Evolutionary conservation across 2,113 vertebrate genomes (phyloP).

Genomic region (Orycteropus afer): DNA sequence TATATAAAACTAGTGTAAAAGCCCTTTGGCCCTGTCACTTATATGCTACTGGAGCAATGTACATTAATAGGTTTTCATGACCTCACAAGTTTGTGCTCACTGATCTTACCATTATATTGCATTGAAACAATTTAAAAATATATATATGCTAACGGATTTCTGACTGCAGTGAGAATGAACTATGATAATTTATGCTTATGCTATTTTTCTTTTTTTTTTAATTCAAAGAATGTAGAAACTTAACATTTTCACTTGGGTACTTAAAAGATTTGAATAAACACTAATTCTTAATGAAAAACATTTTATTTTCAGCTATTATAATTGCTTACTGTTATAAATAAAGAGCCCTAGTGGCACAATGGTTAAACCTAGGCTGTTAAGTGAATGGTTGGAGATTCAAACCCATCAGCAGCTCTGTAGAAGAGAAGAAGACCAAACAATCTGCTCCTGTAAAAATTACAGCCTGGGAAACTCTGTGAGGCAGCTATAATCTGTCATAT

Average conservation of each 20-base stretch:
- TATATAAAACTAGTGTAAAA: no score
- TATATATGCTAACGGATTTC: not conserved
- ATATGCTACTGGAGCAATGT: not conserved
- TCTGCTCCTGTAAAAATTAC: not conserved
- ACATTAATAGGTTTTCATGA: not conserved
- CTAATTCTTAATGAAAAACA: not conserved
- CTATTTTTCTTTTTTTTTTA: not conserved
- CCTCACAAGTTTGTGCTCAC: not conserved
- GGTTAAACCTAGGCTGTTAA: not conserved
- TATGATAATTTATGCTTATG: not conserved
- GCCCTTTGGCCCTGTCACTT: not conserved
- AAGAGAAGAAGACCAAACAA: not conserved
- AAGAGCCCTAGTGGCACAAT: not conserved
- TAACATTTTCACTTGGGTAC: not conserved
- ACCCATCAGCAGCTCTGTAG: no score
- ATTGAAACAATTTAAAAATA: not conserved
- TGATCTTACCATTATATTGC: not conserved
- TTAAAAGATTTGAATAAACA: not conserved
- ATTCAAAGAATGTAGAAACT: not conserved
- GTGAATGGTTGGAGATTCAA: not conserved
- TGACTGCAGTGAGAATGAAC: not conserved
- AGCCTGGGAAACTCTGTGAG: not conserved
- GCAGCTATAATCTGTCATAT: not conserved
- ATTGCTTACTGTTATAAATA: not conserved
- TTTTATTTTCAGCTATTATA: not conserved